Conservation (phyloP, 2,113 vertebrate species). For the Dromas ardeola region DNA sequence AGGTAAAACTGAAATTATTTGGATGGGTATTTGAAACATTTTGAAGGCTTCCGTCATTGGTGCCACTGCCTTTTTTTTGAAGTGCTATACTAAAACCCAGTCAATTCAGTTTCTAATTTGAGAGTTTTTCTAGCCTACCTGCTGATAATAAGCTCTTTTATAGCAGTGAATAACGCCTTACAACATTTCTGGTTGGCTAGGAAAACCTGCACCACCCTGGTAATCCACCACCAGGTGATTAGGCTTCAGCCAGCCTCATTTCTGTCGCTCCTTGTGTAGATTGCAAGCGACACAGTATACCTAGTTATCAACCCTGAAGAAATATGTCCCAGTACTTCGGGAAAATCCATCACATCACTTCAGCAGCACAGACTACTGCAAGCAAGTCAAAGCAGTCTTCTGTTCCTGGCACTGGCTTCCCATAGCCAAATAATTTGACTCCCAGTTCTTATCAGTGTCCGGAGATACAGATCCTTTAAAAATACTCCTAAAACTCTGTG, state of each 20-base stretch:
- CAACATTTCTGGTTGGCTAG: not conserved
- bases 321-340: not conserved
- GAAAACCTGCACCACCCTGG: not conserved
- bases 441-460: not conserved
- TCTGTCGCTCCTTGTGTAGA: not conserved
- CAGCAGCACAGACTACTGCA: not conserved
- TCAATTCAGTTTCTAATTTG: not conserved
- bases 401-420: not conserved
- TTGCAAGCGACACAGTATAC: not conserved
- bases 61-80: not conserved
- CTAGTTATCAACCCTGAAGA: not conserved
- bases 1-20: not conserved
- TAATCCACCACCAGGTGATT: not conserved
- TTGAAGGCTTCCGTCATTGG: not conserved
- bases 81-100: not conserved
- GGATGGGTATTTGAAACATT: not conserved
- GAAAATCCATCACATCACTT: not conserved
- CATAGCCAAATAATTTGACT: not conserved
- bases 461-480: not conserved
- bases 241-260: not conserved
- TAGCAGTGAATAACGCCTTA: not conserved
- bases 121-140: not conserved
- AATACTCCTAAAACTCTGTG: not conserved
- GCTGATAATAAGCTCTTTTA: not conserved
- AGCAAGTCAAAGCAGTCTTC: not conserved